Conservation (phyloP, 1,140 invertebrate species). For the Calycopis cecrops region DNA sequence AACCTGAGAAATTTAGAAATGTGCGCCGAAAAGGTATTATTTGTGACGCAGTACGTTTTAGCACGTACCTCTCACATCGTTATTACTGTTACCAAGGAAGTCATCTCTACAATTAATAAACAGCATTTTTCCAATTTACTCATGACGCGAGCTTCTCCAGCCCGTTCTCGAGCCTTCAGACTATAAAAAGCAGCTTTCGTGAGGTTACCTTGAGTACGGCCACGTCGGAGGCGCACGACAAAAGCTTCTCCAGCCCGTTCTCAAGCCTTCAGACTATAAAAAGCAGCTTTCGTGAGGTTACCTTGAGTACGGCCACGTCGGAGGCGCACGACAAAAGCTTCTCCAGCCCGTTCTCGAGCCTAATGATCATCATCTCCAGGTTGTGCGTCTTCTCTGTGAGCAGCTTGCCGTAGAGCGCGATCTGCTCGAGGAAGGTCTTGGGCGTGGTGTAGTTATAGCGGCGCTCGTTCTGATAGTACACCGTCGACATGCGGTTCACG, state of each 20-base stretch:
- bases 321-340: slow-evolving; percentile 88
- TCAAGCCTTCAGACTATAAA: slow-evolving; percentile 89
- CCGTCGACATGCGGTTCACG: slow-evolving; percentile 90
- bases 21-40: too few relatives aligned
- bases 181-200: too few relatives aligned
- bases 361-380: slow-evolving; percentile 84
- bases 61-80: too few relatives aligned
- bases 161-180: slow-evolving; percentile 90
- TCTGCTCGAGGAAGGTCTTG: slow-evolving; percentile 96
- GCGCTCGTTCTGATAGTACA: slow-evolving; percentile 89
- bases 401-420: slow-evolving; percentile 90
- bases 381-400: slow-evolving; percentile 86
- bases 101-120: too few relatives aligned
- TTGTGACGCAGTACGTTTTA: too few relatives aligned
- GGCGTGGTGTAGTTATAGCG: slow-evolving; percentile 98
- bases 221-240: slow-evolving; percentile 88
- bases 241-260: slow-evolving; percentile 91
- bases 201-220: slow-evolving; percentile 73
- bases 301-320: slow-evolving; percentile 81
- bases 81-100: too few relatives aligned
- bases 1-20: too few relatives aligned
- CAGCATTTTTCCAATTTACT: too few relatives aligned
- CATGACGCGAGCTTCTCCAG: slow-evolving; percentile 90
- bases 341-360: slow-evolving; percentile 91
- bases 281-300: too few relatives aligned